phyloP scores from a whole-genome alignment of 2,113 vertebrate species.

The Lycaon pictus region DNA sequence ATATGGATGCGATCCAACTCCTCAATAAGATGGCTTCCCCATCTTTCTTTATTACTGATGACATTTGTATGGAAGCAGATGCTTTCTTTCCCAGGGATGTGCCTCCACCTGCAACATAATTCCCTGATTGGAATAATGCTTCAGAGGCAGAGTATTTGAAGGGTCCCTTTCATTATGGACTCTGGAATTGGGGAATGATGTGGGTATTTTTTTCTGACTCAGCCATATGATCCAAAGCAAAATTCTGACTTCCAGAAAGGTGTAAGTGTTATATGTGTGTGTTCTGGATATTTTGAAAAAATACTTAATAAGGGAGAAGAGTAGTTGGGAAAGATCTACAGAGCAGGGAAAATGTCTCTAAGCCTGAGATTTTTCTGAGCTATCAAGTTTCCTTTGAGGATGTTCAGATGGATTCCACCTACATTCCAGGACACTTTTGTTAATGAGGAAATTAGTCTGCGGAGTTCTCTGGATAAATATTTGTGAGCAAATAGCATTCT shows the following conservation, averaged over 20 bases:
- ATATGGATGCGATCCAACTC: constrained; percentile 54
- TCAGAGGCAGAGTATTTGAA: constrained; percentile 25
- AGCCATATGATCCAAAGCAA: background rate
- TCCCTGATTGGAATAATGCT: constrained; percentile 47
- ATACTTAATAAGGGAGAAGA: constrained; percentile 60
- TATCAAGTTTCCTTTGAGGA: background rate
- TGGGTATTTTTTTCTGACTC: background rate
- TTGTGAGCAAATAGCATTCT: constrained; percentile 84
- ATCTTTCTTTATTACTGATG: constrained; percentile 74
- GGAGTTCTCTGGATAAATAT: constrained; percentile 81
- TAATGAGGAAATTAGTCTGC: constrained; percentile 81
- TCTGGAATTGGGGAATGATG: background rate
- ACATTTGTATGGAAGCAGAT: constrained; percentile 74
- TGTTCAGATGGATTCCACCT: constrained; percentile 71
- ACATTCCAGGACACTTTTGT: constrained; percentile 67
- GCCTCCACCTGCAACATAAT: constrained; percentile 76
- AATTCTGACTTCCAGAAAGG: constrained; percentile 4
- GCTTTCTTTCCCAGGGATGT: constrained; percentile 74
- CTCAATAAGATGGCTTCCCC: constrained; percentile 52
- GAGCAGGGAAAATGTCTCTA: background rate
- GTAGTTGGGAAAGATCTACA: background rate
- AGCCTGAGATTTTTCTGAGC: constrained; percentile 42
- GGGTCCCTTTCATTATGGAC: background rate
- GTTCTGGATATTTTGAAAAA: constrained; percentile 45
- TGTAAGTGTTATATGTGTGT: background rate